Conservation (phyloP, 2,888 invertebrate species). For the Syritta pipiens region DNA sequence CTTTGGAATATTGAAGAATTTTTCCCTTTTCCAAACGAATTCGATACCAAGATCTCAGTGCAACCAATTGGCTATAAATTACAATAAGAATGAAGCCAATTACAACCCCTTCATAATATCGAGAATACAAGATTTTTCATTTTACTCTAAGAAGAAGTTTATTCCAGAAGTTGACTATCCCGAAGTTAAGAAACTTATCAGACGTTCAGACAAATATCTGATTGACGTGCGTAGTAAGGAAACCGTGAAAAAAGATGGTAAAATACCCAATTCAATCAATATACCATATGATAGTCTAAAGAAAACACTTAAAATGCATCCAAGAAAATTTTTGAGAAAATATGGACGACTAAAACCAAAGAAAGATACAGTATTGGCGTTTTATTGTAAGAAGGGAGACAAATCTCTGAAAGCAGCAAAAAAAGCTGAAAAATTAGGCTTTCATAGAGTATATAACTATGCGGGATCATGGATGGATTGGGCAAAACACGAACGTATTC, state of each 20-base stretch:
- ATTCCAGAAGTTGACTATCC: too few relatives aligned
- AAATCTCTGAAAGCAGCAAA: constrained; percentile 83
- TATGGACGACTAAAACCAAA: constrained; percentile 83
- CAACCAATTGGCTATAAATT: too few relatives aligned
- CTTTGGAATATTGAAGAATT: too few relatives aligned
- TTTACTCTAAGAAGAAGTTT: too few relatives aligned
- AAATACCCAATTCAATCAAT: constrained; percentile 86
- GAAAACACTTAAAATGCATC: constrained; percentile 69
- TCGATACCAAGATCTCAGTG: too few relatives aligned
- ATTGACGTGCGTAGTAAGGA: constrained; percentile 88
- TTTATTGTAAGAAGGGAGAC: constrained; percentile 85
- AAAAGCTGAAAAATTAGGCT: constrained; percentile 76
- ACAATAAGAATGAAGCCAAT: too few relatives aligned
- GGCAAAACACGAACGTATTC: background rate
- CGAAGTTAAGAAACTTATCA: constrained; percentile 80
- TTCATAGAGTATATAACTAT: constrained; percentile 74
- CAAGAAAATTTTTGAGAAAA: constrained; percentile 81
- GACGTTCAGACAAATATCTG: constrained; percentile 80
- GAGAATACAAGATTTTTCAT: too few relatives aligned
- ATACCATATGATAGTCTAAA: constrained; percentile 83
- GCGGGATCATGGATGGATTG: constrained; percentile 76
- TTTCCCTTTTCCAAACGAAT: too few relatives aligned
- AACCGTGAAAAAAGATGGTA: constrained; percentile 85
- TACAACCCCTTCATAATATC: too few relatives aligned
- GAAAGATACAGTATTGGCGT: constrained; percentile 82